A percentile compares a stretch with the other conserved stretches of the same genome.
phyloP scores from a whole-genome alignment of 2,888 invertebrate genomes.

The Microplitis manilae region DNA sequence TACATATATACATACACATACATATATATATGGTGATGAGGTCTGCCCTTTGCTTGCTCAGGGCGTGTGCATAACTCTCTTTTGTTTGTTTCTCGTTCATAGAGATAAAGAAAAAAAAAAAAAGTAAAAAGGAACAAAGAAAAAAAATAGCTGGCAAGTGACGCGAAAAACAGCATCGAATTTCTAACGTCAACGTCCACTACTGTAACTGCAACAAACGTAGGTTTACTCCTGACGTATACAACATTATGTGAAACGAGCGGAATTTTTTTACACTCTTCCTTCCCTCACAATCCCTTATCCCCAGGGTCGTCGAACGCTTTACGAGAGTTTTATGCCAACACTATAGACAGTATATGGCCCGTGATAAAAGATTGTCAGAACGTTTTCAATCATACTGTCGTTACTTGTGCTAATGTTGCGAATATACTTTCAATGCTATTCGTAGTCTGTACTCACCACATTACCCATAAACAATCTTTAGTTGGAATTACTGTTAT shows the following conservation, averaged over 20 bases:
- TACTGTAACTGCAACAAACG: neutral
- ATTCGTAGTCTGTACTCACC: conserved; percentile 4
- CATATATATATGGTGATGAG: conserved; percentile 33
- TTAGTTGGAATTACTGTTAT: neutral
- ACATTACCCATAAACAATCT: neutral
- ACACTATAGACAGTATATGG: conserved; percentile 45
- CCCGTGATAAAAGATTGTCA: conserved; percentile 43
- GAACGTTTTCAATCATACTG: conserved; percentile 21
- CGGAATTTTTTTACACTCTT: neutral
- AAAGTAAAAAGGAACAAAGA: conserved; percentile 8
- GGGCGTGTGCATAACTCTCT: conserved; percentile 57
- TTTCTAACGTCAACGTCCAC: conserved; percentile 39
- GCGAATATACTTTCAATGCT: conserved; percentile 7
- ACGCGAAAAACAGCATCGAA: conserved; percentile 31
- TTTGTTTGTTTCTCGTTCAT: conserved; percentile 57
- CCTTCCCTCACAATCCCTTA: neutral
- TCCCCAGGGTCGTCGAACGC: conserved; percentile 46
- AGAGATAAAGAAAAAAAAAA: conserved; percentile 47
- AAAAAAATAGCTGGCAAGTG: conserved; percentile 6
- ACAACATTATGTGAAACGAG: conserved; percentile 5
- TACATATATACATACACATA: conserved; percentile 31
- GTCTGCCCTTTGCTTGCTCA: conserved; percentile 58
- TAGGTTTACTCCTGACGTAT: neutral
- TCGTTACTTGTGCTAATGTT: conserved; percentile 28
- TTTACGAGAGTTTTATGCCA: conserved; percentile 50